Evolutionary conservation across 2,113 vertebrate species (phyloP).

Genomic region (Poeciliopsis prolifica): DNA sequence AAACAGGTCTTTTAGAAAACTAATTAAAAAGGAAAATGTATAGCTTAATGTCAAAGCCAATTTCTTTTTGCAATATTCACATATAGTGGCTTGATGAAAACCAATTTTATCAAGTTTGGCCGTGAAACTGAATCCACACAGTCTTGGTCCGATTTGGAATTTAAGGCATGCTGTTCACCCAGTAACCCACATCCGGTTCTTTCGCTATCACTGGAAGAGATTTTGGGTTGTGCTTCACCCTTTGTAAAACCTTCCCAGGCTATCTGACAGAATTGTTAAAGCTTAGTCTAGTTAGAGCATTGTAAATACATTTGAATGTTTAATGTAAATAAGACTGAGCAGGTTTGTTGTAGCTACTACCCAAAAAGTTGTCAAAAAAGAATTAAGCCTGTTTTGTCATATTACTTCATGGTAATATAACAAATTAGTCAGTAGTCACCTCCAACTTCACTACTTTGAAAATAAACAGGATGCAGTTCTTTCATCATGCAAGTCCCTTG

Average conservation of each 20-base stretch:
- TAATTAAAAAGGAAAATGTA: too few species aligned
- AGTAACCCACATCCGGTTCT: neutral
- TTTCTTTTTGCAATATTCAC: neutral
- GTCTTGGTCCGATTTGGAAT: neutral
- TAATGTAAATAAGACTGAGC: neutral
- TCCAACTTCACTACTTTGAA: neutral
- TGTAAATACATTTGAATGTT: too few species aligned
- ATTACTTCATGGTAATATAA: neutral
- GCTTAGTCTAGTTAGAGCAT: too few species aligned
- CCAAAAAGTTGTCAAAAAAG: neutral
- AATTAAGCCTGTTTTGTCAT: neutral
- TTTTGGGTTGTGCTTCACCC: neutral
- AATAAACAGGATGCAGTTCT: neutral
- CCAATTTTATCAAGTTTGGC: neutral
- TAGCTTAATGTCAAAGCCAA: too few species aligned
- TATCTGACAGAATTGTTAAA: too few species aligned
- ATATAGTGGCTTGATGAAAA: neutral
- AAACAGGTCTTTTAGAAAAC: too few species aligned
- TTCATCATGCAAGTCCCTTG: neutral
- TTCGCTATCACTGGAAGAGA: neutral
- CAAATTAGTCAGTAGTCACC: neutral
- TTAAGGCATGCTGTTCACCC: neutral
- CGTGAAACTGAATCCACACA: neutral
- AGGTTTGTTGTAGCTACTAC: neutral
- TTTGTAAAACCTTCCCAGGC: too few species aligned